These are phyloP conservation scores for Melieria picta DNA, from an alignment of 2,888 invertebrate species.

Conservation along the genomic window DNA sequence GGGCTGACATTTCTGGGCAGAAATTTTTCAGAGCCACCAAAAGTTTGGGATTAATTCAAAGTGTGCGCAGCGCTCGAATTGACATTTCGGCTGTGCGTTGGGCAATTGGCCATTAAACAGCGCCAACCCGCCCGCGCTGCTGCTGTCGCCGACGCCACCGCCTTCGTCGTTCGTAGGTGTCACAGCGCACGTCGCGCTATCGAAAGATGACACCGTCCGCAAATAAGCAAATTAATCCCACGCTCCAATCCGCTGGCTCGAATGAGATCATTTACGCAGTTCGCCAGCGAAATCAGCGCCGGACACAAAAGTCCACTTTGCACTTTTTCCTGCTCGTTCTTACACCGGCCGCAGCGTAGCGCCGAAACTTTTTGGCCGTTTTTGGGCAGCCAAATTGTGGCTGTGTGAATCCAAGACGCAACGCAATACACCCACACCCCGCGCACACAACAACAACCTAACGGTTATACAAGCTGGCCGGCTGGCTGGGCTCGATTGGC, in stretches of 20 bases:
- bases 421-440: conserved; percentile 37
- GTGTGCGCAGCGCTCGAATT: no score
- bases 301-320: conserved; percentile 13
- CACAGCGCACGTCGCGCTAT: neutral
- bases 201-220: conserved; percentile 18
- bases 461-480: neutral
- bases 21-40: no score
- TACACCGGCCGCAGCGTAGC: neutral
- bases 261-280: conserved; percentile 57
- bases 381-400: conserved; percentile 23
- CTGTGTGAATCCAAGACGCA: neutral
- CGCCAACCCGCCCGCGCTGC: no score
- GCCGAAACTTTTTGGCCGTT: conserved; percentile 3
- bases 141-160: no score
- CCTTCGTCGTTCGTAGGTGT: no score
- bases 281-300: neutral
- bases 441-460: neutral
- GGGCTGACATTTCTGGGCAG: no score
- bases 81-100: no score
- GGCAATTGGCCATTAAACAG: no score
- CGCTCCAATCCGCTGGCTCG: conserved; percentile 29
- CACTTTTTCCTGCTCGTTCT: conserved; percentile 23
- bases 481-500: no score
- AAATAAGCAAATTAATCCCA: conserved; percentile 8
- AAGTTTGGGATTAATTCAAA: no score